Conservation (phyloP, 2,888 invertebrate genomes). For the Parnassius smintheus region DNA sequence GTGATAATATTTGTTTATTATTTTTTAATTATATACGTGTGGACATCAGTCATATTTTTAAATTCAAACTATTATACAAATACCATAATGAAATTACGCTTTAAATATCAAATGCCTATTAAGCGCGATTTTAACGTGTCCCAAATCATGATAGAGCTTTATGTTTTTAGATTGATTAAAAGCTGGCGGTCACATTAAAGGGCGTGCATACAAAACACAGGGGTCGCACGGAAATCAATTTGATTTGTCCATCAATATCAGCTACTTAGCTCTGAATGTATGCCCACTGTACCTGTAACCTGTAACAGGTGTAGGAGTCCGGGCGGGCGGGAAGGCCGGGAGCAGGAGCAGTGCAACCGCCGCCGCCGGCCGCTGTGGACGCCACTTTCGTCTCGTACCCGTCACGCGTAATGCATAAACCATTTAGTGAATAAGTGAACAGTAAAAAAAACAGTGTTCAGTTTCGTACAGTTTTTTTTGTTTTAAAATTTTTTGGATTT, state of each 20-base stretch:
- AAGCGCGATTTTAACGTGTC: too few species aligned
- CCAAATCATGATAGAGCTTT: too few species aligned
- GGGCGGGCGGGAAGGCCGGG: constrained; percentile 53
- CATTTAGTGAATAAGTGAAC: constrained; percentile 49
- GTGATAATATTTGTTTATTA: too few species aligned
- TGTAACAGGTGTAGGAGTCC: constrained; percentile 63
- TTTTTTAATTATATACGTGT: too few species aligned
- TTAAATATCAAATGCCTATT: too few species aligned
- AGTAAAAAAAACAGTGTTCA: constrained; percentile 32
- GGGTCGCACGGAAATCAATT: constrained; percentile 62
- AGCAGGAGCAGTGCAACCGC: constrained; percentile 68
- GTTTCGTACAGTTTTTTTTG: constrained; percentile 24
- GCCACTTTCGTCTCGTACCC: constrained; percentile 6
- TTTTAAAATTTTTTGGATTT: constrained; percentile 21
- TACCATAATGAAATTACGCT: too few species aligned
- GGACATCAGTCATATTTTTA: too few species aligned
- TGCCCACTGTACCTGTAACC: constrained; percentile 66
- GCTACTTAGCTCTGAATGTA: constrained; percentile 70
- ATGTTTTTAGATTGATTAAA: not conserved
- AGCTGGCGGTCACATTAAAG: constrained; percentile 9
- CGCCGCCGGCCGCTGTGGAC: constrained; percentile 23
- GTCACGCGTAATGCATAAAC: constrained; percentile 32
- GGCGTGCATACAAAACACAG: constrained; percentile 12
- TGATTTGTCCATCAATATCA: constrained; percentile 73
- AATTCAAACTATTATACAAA: too few species aligned